These are phyloP conservation scores for Drosophila bocqueti DNA, from an alignment of 1,140 invertebrate genomes.

Conservation along the genomic window DNA sequence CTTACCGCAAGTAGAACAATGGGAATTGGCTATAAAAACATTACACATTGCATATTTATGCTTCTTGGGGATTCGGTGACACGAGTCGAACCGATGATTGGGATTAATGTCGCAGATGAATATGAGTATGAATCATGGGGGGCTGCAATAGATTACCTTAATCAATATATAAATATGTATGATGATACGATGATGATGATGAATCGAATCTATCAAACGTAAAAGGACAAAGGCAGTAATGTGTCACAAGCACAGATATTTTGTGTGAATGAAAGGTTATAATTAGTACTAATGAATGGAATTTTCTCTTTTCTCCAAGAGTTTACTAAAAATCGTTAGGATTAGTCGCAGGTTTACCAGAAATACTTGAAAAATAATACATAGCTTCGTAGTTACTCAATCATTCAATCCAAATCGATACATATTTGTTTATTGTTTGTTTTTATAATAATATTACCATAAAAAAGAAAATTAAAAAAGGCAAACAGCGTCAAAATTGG, in stretches of 20 bases:
- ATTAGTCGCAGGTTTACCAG: neutral
- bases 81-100: neutral
- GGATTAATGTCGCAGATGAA: neutral
- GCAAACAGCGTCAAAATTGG: conserved; percentile 8
- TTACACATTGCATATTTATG: conserved; percentile 25
- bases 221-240: neutral
- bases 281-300: neutral
- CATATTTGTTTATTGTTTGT: neutral
- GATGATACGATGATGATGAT: conserved; percentile 1
- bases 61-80: conserved; percentile 16
- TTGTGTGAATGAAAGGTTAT: neutral
- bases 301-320: neutral
- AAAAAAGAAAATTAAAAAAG: conserved; percentile 4
- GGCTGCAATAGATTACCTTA: conserved; percentile 6
- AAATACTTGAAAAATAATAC: neutral
- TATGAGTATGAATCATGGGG: conserved; percentile 2
- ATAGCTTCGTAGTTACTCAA: neutral
- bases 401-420: neutral
- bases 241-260: conserved; percentile 2
- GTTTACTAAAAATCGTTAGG: neutral
- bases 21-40: conserved; percentile 21
- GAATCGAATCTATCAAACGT: neutral
- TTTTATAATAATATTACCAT: conserved; percentile 11
- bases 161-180: conserved; percentile 15
- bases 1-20: conserved; percentile 33